Evolutionary conservation across 2,888 invertebrate genomes (phyloP).

Genomic region (Carcina quercana): DNA sequence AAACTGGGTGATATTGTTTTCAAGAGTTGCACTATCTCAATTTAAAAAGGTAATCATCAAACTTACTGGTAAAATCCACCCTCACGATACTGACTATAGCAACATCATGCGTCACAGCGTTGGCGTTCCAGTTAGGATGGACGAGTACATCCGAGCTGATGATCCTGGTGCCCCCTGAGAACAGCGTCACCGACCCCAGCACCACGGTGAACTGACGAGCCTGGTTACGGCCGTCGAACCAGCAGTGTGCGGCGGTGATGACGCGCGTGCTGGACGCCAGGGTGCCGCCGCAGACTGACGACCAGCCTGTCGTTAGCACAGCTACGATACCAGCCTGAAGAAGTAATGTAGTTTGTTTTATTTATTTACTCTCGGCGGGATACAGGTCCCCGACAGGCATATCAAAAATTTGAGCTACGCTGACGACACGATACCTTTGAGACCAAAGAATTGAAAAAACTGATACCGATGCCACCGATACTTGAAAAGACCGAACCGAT

Average conservation of each 20-base stretch:
- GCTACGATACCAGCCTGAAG: slow-evolving; percentile 53
- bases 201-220: slow-evolving; percentile 46
- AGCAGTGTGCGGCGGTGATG: slow-evolving; percentile 60
- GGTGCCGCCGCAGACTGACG: slow-evolving; percentile 55
- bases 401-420: too few relatives aligned
- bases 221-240: slow-evolving; percentile 52
- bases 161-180: slow-evolving; percentile 50
- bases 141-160: slow-evolving; percentile 33
- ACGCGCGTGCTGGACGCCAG: slow-evolving; percentile 44
- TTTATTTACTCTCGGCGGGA: too few relatives aligned
- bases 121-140: slow-evolving; percentile 44
- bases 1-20: background rate
- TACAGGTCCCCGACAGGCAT: too few relatives aligned
- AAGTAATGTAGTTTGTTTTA: too few relatives aligned
- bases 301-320: slow-evolving; percentile 36
- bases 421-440: too few relatives aligned
- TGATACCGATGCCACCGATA: too few relatives aligned
- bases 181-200: slow-evolving; percentile 49
- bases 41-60: slow-evolving; percentile 9
- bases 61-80: slow-evolving; percentile 45
- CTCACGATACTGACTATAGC: slow-evolving; percentile 40
- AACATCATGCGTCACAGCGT: slow-evolving; percentile 37
- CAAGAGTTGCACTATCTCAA: too few relatives aligned
- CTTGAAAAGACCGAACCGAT: too few relatives aligned
- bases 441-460: too few relatives aligned